Percentiles rank a stretch among this genome's conserved stretches.
phyloP scores from a whole-genome alignment of 2,113 vertebrate species.

The Pomatorhinus ruficollis region DNA sequence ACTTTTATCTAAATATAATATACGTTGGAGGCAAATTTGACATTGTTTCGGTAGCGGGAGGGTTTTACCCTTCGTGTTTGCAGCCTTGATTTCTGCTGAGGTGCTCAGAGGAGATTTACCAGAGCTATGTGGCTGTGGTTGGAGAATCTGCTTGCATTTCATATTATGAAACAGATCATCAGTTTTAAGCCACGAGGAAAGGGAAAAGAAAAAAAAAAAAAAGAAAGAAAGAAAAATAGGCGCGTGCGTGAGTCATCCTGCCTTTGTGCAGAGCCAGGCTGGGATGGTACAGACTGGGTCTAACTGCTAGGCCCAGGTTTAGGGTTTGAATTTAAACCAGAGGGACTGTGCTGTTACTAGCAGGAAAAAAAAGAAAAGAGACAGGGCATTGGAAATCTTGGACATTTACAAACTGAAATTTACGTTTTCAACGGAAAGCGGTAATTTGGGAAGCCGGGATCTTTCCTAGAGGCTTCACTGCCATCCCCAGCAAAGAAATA shows the following conservation, averaged over 20 bases:
- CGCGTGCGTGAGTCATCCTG: not conserved
- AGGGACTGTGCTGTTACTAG: not conserved
- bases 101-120: not conserved
- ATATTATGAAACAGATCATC: slow-evolving; percentile 56
- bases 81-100: slow-evolving; percentile 10
- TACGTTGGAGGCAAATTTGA: slow-evolving; percentile 36
- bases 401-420: not conserved
- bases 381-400: not conserved
- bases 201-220: not conserved
- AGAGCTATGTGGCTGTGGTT: slow-evolving; percentile 18
- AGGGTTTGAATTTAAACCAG: not conserved
- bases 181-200: slow-evolving; percentile 24
- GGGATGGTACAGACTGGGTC: not conserved
- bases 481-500: not conserved
- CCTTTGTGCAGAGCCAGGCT: not conserved
- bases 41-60: slow-evolving; percentile 53
- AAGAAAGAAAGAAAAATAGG: not conserved
- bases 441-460: not conserved
- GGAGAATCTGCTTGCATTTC: slow-evolving; percentile 63
- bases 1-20: slow-evolving; percentile 54
- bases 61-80: slow-evolving; percentile 50
- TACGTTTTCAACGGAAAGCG: not conserved
- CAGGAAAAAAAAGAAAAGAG: not conserved
- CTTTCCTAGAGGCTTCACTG: not conserved
- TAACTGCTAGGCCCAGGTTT: not conserved